Base-by-base conservation (phyloP, 23 tunicate genomes). In the Ciona savignyi region DNA sequence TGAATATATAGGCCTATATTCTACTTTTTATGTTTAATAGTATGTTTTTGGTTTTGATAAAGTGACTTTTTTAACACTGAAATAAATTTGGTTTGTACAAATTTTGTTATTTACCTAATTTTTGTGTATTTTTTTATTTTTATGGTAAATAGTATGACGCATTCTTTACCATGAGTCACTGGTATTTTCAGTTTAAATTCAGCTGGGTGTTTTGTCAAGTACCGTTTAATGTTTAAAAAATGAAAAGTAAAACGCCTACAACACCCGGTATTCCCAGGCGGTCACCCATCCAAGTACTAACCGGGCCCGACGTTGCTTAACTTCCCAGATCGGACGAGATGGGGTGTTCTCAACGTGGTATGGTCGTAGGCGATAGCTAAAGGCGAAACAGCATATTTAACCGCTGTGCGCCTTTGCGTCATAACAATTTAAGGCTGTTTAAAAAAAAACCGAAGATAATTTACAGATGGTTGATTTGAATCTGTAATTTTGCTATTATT, bases 241-340 rank as follows among this genome's bases (percentile, higher is more conserved):
- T n/a, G n/a, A 42, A 42, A 42, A 42, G 15, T 42, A 42, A 42
- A 42, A 42, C 56, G 56, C 56, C 56, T 42, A 42, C 56, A 42
- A 42, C 56, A 42, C 56, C 56, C 56, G 56, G 56, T 42, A 42
- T 42, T 42, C 56, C 56, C 56, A 42, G 56, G 56, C 56, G 56
- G 56, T 42, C 56, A 42, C 56, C 56, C 56, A 42, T 42, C 56
- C 56, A 42, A 42, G 56, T 42, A 42, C 56, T 42, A 42, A 42
- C 56, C 56, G 56, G 56, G 56, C 56, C 56, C 56, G 56, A 42
- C 56, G 56, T 42, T 42, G 56, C 56, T 42, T 42, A 42, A 42
- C 56, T 42, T 42, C 56, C 56, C 56, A 42, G 56, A 42, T 42
- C 56, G 56, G 56, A 42, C 56, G 56, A 42, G 56, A 42, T 42